Conservation (phyloP, 2,113 vertebrate species). For the Herpailurus yagouaroundi region DNA sequence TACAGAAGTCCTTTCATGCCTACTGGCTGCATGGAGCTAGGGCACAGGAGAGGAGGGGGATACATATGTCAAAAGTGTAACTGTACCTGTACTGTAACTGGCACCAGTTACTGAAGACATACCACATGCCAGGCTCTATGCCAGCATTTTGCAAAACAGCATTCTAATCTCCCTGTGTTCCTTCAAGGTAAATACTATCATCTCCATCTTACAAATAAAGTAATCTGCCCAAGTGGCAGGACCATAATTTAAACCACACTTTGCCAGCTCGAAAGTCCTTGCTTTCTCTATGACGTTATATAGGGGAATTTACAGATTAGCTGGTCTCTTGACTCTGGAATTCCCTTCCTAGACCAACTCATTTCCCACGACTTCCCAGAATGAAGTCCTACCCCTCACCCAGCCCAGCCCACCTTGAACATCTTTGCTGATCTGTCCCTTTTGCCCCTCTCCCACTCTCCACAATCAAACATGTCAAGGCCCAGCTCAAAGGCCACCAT, state of each 20-base stretch:
- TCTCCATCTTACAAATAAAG: slow-evolving; percentile 35
- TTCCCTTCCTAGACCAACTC: not conserved
- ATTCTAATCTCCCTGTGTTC: not conserved
- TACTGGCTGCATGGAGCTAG: not conserved
- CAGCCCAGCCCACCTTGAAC: not conserved
- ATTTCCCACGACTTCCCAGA: not conserved
- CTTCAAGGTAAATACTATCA: not conserved
- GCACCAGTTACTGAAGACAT: not conserved
- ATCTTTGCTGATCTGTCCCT: not conserved
- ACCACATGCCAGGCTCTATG: not conserved
- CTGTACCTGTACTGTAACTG: too few species aligned
- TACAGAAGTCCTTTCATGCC: not conserved
- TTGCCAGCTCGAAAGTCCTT: not conserved
- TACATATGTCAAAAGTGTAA: not conserved
- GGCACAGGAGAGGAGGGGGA: not conserved
- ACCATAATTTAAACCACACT: not conserved
- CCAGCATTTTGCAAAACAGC: not conserved
- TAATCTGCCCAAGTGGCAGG: not conserved
- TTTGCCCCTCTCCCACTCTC: not conserved
- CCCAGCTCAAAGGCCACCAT: not conserved
- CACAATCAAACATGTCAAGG: not conserved
- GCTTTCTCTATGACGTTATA: not conserved
- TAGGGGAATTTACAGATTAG: not conserved
- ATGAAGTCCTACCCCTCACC: not conserved
- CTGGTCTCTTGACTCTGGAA: not conserved